phyloP scores from a whole-genome alignment of 1,140 invertebrate species.

The Euglossa dilemma region DNA sequence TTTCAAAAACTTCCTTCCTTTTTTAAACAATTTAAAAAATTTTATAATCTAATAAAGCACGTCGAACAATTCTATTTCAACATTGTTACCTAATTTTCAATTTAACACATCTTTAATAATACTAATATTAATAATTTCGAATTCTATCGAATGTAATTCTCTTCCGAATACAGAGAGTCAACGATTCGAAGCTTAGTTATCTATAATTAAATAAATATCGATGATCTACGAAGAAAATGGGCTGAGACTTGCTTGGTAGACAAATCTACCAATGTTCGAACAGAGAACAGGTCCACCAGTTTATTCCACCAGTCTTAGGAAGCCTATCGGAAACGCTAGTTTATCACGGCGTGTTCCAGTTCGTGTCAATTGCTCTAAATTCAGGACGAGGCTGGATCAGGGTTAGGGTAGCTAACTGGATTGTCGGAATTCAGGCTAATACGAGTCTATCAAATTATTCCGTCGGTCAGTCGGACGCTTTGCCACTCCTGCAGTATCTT shows the following conservation, averaged over 20 bases:
- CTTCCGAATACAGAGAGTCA: too few species aligned
- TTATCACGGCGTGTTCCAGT: slow-evolving; percentile 45
- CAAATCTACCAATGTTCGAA: slow-evolving; percentile 30
- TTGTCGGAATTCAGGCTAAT: slow-evolving; percentile 75
- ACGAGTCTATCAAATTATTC: slow-evolving; percentile 70
- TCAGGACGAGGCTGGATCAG: slow-evolving; percentile 70
- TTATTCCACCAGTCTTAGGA: slow-evolving; percentile 32
- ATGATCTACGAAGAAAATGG: not conserved
- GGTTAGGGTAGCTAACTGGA: slow-evolving; percentile 64
- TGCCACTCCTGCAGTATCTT: slow-evolving; percentile 12
- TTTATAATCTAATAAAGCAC: too few species aligned
- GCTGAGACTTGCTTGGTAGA: not conserved
- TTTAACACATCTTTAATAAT: too few species aligned
- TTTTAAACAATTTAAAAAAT: too few species aligned
- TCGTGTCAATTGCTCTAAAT: slow-evolving; percentile 67
- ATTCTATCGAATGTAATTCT: too few species aligned
- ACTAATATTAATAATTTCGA: too few species aligned
- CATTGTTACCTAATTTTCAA: too few species aligned
- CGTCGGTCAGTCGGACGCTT: slow-evolving; percentile 27
- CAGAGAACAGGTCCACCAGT: not conserved
- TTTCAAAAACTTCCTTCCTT: too few species aligned
- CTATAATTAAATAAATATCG: too few species aligned
- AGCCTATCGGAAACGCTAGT: slow-evolving; percentile 41
- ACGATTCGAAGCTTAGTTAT: too few species aligned
- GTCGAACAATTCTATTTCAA: too few species aligned